Percentiles rank a stretch among this genome's conserved stretches.
Conservation (phyloP, 1,140 invertebrate species). For the Drosophila insularis region DNA sequence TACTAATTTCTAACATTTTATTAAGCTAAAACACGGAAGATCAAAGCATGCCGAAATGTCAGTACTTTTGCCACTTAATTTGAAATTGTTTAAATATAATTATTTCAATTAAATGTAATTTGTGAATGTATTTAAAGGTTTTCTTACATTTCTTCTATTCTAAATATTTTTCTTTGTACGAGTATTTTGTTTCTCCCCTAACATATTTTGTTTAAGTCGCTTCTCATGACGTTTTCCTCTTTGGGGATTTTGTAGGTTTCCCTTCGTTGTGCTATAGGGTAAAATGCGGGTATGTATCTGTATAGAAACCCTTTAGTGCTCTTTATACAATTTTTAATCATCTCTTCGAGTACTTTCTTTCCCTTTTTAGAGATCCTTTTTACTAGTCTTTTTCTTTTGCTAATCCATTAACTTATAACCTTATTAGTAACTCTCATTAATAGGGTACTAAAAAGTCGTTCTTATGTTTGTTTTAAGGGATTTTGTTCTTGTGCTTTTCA, state of each 20-base stretch:
- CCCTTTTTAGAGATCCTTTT: too few relatives aligned
- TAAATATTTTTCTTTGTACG: not conserved
- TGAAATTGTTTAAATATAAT: not conserved
- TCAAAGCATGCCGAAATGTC: not conserved
- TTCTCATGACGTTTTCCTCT: slow-evolving; percentile 61
- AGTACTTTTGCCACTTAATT: not conserved
- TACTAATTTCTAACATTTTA: not conserved
- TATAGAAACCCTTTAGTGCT: too few relatives aligned
- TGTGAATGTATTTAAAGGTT: not conserved
- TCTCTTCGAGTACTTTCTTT: too few relatives aligned
- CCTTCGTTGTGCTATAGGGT: not conserved
- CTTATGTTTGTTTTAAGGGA: not conserved
- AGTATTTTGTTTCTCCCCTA: not conserved
- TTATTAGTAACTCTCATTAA: not conserved
- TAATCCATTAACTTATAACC: too few relatives aligned
- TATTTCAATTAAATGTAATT: not conserved
- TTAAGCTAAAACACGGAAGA: not conserved
- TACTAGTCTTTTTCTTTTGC: too few relatives aligned
- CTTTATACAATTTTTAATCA: too few relatives aligned
- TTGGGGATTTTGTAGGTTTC: slow-evolving; percentile 37
- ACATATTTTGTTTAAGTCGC: slow-evolving; percentile 42
- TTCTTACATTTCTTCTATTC: not conserved
- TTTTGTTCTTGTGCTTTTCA: slow-evolving; percentile 44
- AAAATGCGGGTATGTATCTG: too few relatives aligned
- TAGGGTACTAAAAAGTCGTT: not conserved